These are phyloP conservation scores for Nymphalis polychloros DNA, from an alignment of 2,888 invertebrate genomes.

Conservation along the genomic window DNA sequence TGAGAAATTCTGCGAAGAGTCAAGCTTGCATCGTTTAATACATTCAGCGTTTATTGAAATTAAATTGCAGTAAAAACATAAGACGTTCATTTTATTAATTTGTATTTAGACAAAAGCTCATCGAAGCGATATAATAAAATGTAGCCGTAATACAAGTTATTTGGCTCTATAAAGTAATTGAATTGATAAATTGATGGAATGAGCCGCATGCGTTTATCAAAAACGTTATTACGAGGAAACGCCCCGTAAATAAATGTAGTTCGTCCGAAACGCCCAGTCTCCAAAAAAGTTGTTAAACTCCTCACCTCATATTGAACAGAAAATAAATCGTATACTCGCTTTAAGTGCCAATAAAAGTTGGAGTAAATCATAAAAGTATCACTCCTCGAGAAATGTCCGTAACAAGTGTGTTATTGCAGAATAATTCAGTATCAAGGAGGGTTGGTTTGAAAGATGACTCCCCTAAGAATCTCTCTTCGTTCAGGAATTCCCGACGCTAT, in stretches of 20 bases:
- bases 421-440: conserved; percentile 78
- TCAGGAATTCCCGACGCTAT: conserved; percentile 76
- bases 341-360: conserved; percentile 82
- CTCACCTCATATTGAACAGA: conserved; percentile 78
- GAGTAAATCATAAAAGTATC: conserved; percentile 82
- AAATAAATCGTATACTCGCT: conserved; percentile 81
- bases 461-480: conserved; percentile 67
- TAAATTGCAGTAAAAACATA: background rate
- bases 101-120: background rate
- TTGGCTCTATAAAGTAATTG: background rate
- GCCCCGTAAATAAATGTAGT: conserved; percentile 60
- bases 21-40: background rate
- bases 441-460: conserved; percentile 76
- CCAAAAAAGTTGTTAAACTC: conserved; percentile 77
- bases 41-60: background rate
- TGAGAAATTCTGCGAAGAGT: conserved; percentile 5
- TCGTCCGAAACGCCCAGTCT: conserved; percentile 69
- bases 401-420: conserved; percentile 82
- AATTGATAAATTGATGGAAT: conserved; percentile 9
- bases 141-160: background rate
- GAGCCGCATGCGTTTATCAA: conserved; percentile 9
- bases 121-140: background rate
- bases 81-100: background rate
- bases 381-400: conserved; percentile 79
- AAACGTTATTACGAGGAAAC: conserved; percentile 23